These are phyloP conservation scores for Phthorimaea operculella DNA, from an alignment of 1,140 invertebrate species.

Conservation along the genomic window DNA sequence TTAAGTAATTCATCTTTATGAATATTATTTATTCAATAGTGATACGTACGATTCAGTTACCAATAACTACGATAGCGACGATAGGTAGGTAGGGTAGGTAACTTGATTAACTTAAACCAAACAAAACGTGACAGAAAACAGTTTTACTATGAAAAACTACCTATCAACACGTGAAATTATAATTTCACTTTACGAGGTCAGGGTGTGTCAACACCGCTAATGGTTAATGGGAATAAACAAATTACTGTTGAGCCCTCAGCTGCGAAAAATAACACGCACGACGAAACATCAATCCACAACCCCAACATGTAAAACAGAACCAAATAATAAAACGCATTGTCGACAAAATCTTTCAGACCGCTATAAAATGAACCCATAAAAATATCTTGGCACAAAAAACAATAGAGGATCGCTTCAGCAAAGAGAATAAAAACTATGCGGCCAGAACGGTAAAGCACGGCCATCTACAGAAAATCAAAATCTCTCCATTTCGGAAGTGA, in stretches of 20 bases:
- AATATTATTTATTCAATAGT: no score
- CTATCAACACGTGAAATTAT: background rate
- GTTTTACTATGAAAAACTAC: background rate
- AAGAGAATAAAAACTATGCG: background rate
- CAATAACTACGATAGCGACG: no score
- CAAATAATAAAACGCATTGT: background rate
- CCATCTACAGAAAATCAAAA: slow-evolving; percentile 34
- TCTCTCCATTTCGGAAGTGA: slow-evolving; percentile 28
- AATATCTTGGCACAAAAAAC: background rate
- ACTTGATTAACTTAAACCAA: no score
- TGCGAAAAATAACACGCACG: background rate
- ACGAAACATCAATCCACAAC: background rate
- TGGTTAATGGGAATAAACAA: background rate
- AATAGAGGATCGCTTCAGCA: background rate
- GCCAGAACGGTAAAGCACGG: background rate
- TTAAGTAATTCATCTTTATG: no score
- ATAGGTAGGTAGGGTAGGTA: no score
- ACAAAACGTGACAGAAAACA: background rate
- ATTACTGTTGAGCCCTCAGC: background rate
- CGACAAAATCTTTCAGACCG: background rate
- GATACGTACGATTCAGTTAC: no score
- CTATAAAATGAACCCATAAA: background rate
- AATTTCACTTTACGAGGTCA: background rate
- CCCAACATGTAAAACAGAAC: slow-evolving; percentile 2
- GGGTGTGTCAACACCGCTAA: background rate